Conservation (phyloP, 2,113 vertebrate species). For the Odontesthes bonariensis region DNA sequence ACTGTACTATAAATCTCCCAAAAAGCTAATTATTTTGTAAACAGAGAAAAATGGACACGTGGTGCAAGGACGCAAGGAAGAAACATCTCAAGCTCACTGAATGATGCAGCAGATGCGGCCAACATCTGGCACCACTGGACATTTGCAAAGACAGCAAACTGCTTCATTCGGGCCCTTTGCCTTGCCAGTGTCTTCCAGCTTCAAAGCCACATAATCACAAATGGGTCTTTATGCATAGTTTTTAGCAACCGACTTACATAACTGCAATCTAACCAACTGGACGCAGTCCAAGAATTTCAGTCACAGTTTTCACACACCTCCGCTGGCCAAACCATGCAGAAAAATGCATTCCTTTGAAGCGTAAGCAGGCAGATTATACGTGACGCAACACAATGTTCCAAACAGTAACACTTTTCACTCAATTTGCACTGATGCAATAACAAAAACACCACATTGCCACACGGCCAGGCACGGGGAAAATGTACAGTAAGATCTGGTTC, state of each 20-base stretch:
- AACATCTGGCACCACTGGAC: background rate
- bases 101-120: background rate
- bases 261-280: background rate
- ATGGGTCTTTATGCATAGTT: no score
- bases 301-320: background rate
- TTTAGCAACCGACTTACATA: no score
- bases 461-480: conserved; percentile 6
- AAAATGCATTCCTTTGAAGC: background rate
- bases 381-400: conserved; percentile 2
- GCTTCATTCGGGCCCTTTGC: no score
- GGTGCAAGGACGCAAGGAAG: background rate
- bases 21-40: no score
- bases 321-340: background rate
- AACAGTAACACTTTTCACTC: background rate
- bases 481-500: background rate
- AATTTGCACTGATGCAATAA: background rate
- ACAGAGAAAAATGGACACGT: background rate
- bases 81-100: background rate
- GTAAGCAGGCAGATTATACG: background rate
- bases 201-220: no score
- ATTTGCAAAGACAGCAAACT: background rate
- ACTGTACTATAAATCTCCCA: no score
- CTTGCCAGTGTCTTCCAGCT: no score
- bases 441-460: background rate
- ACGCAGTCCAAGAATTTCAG: conserved; percentile 1